Percentiles rank a stretch among this genome's conserved stretches.
phyloP scores from a whole-genome alignment of 1,140 invertebrate genomes.

The Danaus plexippus region DNA sequence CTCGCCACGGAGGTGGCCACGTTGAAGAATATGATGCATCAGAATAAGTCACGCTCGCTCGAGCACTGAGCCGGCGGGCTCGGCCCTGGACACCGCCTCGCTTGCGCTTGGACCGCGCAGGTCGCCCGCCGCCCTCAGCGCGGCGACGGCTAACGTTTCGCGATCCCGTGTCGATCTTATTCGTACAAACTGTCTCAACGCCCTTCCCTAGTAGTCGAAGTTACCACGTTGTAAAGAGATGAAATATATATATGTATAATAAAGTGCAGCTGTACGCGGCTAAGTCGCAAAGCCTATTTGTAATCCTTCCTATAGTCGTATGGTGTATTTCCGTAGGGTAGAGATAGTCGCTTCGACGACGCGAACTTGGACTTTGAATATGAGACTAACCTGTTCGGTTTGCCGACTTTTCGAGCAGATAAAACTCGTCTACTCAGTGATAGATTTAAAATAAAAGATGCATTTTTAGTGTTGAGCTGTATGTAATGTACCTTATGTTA shows the following conservation, averaged over 20 bases:
- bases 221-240: conserved; percentile 68
- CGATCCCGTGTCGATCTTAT: conserved; percentile 33
- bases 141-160: conserved; percentile 16
- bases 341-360: conserved; percentile 26
- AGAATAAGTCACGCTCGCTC: conserved; percentile 63
- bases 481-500: conserved; percentile 51
- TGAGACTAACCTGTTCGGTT: conserved; percentile 59
- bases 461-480: conserved; percentile 70
- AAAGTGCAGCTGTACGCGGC: conserved; percentile 65
- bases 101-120: conserved; percentile 27
- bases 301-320: conserved; percentile 68
- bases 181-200: conserved; percentile 62
- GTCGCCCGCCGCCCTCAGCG: conserved; percentile 23
- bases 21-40: conserved; percentile 82
- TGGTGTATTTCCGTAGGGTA: conserved; percentile 40
- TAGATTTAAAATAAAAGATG: conserved; percentile 62
- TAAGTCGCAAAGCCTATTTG: conserved; percentile 58
- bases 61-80: conserved; percentile 50
- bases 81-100: conserved; percentile 9
- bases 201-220: conserved; percentile 57
- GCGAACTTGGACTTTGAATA: conserved; percentile 29
- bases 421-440: conserved; percentile 68
- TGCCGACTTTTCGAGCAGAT: conserved; percentile 68
- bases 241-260: conserved; percentile 61
- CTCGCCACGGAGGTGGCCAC: conserved; percentile 94